These are phyloP conservation scores for Craterocephalus amniculus DNA, from an alignment of 2,797 vertebrate species.

Conservation along the genomic window DNA sequence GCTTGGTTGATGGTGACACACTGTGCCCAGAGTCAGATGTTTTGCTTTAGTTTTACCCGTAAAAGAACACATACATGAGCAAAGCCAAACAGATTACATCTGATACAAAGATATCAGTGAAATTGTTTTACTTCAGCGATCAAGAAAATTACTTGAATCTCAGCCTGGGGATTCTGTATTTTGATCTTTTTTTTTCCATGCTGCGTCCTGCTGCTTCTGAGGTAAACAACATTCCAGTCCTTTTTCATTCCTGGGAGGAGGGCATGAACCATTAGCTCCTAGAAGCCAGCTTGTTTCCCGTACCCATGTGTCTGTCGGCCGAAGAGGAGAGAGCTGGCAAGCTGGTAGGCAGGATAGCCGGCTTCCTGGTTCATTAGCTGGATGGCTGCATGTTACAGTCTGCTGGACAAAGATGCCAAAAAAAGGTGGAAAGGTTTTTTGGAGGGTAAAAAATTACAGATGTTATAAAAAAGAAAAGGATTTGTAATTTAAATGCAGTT, in stretches of 20 bases:
- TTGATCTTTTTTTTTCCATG: slow-evolving; percentile 41
- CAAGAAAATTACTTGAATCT: slow-evolving; percentile 6
- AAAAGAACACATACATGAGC: background rate
- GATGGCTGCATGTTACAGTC: slow-evolving; percentile 63
- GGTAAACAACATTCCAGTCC: slow-evolving; percentile 77
- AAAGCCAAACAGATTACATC: slow-evolving; percentile 25
- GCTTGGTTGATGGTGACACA: slow-evolving; percentile 12
- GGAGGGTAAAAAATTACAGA: slow-evolving; percentile 48
- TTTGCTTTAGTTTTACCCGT: slow-evolving; percentile 12
- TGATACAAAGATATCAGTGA: slow-evolving; percentile 28
- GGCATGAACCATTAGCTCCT: slow-evolving; percentile 71
- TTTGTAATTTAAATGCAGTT: slow-evolving; percentile 50
- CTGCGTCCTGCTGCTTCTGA: slow-evolving; percentile 60
- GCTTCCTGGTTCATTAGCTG: slow-evolving; percentile 62
- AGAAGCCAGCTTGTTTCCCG: slow-evolving; percentile 53
- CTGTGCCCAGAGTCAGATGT: slow-evolving; percentile 14
- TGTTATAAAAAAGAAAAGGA: slow-evolving; percentile 27
- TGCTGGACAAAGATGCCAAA: slow-evolving; percentile 59
- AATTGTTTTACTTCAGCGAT: slow-evolving; percentile 25
- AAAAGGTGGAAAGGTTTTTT: slow-evolving; percentile 54
- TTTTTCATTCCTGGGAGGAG: slow-evolving; percentile 68
- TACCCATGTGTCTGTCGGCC: slow-evolving; percentile 52
- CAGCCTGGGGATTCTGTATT: slow-evolving; percentile 40
- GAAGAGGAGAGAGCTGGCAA: slow-evolving; percentile 59
- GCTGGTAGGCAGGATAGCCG: slow-evolving; percentile 41